These are phyloP conservation scores for Acrobasis repandana DNA, from an alignment of 2,888 invertebrate species.

Conservation along the genomic window DNA sequence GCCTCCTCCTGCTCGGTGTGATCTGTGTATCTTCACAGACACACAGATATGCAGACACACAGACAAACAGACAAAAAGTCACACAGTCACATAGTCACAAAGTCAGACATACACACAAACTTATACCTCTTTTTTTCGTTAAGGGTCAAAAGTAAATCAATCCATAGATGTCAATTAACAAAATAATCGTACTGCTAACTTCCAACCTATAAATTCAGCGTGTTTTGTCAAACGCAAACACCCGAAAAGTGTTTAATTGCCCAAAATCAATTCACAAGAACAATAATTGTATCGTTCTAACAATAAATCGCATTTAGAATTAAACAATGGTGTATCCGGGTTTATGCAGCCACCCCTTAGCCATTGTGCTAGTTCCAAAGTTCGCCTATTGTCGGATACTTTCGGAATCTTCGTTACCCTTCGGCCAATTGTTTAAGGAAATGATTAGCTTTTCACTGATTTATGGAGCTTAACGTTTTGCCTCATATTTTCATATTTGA, in stretches of 20 bases:
- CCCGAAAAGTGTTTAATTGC: constrained; percentile 61
- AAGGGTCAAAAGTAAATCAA: background rate
- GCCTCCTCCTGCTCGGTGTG: no score
- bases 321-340: constrained; percentile 49
- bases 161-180: background rate
- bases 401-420: constrained; percentile 22
- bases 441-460: constrained; percentile 13
- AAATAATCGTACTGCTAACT: background rate
- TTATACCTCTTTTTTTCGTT: no score
- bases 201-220: background rate
- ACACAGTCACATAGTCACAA: no score
- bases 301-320: constrained; percentile 62
- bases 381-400: constrained; percentile 20
- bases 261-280: constrained; percentile 59
- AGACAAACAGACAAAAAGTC: no score
- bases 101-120: no score
- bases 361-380: constrained; percentile 23
- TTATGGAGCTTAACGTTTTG: background rate
- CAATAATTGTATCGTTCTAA: constrained; percentile 54
- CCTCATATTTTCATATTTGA: no score
- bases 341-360: constrained; percentile 41
- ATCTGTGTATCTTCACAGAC: no score
- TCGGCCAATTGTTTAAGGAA: constrained; percentile 9
- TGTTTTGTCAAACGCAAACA: constrained; percentile 28
- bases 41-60: no score